phyloP scores from a whole-genome alignment of 2,113 vertebrate species.

The Bubalus kerabau region DNA sequence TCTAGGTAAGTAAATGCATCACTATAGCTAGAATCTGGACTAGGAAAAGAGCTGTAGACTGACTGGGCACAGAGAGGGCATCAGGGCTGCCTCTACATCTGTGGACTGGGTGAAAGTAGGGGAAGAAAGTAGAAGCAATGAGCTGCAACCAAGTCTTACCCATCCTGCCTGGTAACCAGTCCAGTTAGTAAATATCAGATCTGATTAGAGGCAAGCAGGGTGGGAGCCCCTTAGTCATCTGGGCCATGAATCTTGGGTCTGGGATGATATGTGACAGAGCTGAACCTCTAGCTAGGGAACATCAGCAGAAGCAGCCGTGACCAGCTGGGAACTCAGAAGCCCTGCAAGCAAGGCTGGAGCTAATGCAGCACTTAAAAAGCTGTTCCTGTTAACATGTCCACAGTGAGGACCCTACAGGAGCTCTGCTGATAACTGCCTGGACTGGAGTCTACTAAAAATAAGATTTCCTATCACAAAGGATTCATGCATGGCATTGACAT shows the following conservation, averaged over 20 bases:
- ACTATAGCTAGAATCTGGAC: neutral
- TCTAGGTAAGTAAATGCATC: neutral
- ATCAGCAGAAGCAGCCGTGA: neutral
- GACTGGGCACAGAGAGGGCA: neutral
- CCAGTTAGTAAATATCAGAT: neutral
- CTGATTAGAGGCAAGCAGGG: neutral
- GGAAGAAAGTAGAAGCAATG: neutral
- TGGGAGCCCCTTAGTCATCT: neutral
- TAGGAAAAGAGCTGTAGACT: no score
- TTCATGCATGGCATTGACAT: neutral
- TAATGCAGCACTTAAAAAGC: neutral
- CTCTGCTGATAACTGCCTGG: neutral
- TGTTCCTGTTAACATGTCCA: neutral
- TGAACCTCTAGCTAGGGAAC: neutral
- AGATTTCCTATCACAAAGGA: neutral
- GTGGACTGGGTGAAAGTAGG: neutral
- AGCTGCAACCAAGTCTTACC: neutral
- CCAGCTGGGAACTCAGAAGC: neutral
- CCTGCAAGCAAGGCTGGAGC: neutral
- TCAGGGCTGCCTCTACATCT: neutral
- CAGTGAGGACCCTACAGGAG: neutral
- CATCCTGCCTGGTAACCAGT: neutral
- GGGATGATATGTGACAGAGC: neutral
- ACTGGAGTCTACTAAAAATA: neutral
- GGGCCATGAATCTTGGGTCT: neutral